Base-by-base conservation (phyloP, 92 coral and sea anemone species). In the Heteractis magnifica region DNA sequence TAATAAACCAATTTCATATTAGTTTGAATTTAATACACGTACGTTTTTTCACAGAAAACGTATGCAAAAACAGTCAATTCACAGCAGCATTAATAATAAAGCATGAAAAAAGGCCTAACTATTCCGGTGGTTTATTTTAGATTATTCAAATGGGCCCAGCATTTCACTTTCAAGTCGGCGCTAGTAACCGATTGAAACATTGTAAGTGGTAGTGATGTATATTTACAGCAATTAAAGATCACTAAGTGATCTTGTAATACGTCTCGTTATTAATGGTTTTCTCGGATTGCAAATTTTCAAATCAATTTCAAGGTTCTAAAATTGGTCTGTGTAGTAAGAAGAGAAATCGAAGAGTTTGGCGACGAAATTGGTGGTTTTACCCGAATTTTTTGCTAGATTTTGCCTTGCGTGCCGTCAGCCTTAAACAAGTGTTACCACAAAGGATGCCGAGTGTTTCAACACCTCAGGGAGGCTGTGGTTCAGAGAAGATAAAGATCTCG, bases 141-240 rank as follows among this genome's bases (percentile, higher is more conserved):
- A 26, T 12, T 68, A 15, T 64, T 64, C 26, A 64, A 68, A 68
- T 68, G 8, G 73, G 73, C 14, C 49, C 73, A n/a, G 73, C 73
- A 68, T 23, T 41, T 68, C 73, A 68, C 26, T 23, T 23, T 68
- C 2, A 23, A 34, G 44, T 68, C 70, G 70, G 73, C 73, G 23
- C 5, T 68, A 62, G 70, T 8, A 62, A 15, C 13, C 49, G 14
- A n/a, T 68, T 68, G 73, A 68, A 68, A 68, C 73, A 68, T 26
- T 68, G 73, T 68, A 68, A 68, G 50, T 68, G 23, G 73, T 68
- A 20, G 20, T 4, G 10, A 68, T 68, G 50, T 26, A 23, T 14
- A 68, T 68, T 23, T 26, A 68, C 49, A 26, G 73, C 73, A 68
- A 68, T 68, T 8, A 68, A 68, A 68, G 73, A 68, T 68, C 73